Percentiles rank a stretch among this genome's conserved stretches.
Evolutionary conservation across 23 tunicate genomes (phyloP).

Genomic region (Pegea sp.): DNA sequence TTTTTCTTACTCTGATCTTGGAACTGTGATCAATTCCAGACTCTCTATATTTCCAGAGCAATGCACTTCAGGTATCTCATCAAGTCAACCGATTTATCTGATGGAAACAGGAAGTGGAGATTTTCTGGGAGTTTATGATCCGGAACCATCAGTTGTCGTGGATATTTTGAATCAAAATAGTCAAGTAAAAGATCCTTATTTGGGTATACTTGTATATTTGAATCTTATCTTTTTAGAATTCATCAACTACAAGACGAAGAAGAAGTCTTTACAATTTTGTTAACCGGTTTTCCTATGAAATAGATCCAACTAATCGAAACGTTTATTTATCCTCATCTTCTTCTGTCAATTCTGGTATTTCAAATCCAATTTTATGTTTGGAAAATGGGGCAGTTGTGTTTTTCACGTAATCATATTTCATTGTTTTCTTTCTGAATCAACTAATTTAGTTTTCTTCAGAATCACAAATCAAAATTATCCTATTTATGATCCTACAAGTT

Average conservation of each 20-base stretch:
- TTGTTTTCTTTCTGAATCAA: background rate
- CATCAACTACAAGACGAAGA: conserved; percentile 10
- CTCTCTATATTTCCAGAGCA: conserved; percentile 27
- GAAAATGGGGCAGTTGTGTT: conserved; percentile 18
- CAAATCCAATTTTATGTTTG: conserved; percentile 72
- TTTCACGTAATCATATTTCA: conserved; percentile 30
- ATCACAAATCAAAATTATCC: conserved; percentile 40
- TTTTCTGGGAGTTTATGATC: conserved; percentile 58
- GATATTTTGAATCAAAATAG: conserved; percentile 2
- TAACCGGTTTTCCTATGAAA: background rate
- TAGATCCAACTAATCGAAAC: conserved; percentile 8
- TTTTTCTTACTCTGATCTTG: conserved; percentile 13
- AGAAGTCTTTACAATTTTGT: conserved; percentile 15
- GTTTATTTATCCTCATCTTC: conserved; percentile 15
- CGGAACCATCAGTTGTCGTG: conserved; percentile 16
- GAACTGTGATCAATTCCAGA: conserved; percentile 43
- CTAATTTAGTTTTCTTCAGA: background rate
- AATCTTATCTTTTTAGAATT: conserved; percentile 3
- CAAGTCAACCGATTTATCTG: conserved; percentile 21
- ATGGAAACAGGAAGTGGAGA: conserved; percentile 25
- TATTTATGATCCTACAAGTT: conserved; percentile 44
- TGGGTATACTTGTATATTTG: background rate
- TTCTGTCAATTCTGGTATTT: conserved; percentile 27
- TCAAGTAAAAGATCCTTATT: conserved; percentile 5
- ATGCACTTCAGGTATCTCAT: conserved; percentile 48